A percentile compares a stretch with the other conserved stretches of the same genome.
Conservation (phyloP, 2,113 vertebrate genomes). For the Neogale vison region DNA sequence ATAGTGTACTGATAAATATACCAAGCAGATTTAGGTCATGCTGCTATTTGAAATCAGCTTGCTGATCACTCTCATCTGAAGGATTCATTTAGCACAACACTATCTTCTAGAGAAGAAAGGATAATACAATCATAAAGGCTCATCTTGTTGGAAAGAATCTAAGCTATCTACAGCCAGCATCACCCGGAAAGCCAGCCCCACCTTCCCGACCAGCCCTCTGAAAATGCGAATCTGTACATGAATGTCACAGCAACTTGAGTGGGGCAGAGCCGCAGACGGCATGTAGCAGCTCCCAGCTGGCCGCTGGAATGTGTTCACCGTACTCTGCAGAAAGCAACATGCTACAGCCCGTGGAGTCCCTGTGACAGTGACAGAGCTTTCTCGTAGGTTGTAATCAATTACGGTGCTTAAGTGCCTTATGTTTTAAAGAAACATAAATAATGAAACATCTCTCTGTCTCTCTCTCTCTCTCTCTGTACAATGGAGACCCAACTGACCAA, state of each 20-base stretch:
- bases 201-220: neutral
- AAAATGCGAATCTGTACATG: neutral
- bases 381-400: constrained; percentile 59
- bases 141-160: neutral
- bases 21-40: constrained; percentile 61
- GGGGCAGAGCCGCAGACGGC: neutral
- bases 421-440: constrained; percentile 62
- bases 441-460: neutral
- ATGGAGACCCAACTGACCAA: constrained; percentile 11
- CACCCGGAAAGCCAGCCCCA: neutral
- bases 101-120: neutral
- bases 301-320: constrained; percentile 48
- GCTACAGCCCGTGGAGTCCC: neutral
- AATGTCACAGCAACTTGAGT: neutral
- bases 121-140: neutral
- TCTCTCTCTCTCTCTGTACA: neutral
- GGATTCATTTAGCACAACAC: constrained; percentile 8
- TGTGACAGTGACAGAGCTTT: constrained; percentile 62
- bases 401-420: constrained; percentile 63
- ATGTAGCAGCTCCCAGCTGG: constrained; percentile 39
- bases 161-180: neutral
- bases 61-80: constrained; percentile 20
- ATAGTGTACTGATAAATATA: neutral
- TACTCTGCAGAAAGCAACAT: constrained; percentile 28
- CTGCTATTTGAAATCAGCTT: constrained; percentile 22